Base-by-base conservation (phyloP, 2,888 invertebrate species). In the Lasioglossum zephyrum region DNA sequence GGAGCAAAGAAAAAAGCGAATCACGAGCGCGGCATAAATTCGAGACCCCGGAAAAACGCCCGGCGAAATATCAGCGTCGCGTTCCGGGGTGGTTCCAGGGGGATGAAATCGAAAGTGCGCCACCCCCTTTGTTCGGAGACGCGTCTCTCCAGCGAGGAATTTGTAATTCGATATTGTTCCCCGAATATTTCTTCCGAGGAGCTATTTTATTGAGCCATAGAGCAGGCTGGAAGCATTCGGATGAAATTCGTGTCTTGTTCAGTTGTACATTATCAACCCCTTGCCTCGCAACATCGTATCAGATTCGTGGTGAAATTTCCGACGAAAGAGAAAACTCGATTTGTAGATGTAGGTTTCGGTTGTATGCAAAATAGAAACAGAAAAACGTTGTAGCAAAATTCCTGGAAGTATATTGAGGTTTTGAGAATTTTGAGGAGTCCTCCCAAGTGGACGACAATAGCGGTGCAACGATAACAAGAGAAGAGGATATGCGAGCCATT, bases 141-240 rank as follows among this genome's bases (percentile, higher is more conserved):
- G n/a, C 31, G 47, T 72, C 39, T 85, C 47, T 57, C 57, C n/a
- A 57, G 57, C n/a, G n/a, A 57, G 39, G 82, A 86, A 85, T 83
- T 81, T 76, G 75, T 80, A 84, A 89, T 88, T 74, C 81, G 77
- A 80, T 72, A 70, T 77, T 75, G 31, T 66, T 77, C 60, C 31
- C 11, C 39, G 41, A 75, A 63, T 41, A 60, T 66, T 72, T 66
- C 31, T 63, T 57, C n/a, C n/a, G 57, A 11, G 57, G 57, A n/a
- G 57, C 57, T 57, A n/a, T 57, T 57, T n/a, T n/a, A 57, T 57
- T n/a, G n/a, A 57, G 57, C n/a, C 22, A 11, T 11, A n/a, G 0
- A n/a, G 4, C n/a, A n/a, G 4, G 11, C 4, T 57, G n/a, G n/a
- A 11, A 57, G 11, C 57, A 4, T 4, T 57, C 4, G n/a, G 11